Evolutionary conservation across 2,888 invertebrate genomes (phyloP).

Genomic region (Catocala sponsa): DNA sequence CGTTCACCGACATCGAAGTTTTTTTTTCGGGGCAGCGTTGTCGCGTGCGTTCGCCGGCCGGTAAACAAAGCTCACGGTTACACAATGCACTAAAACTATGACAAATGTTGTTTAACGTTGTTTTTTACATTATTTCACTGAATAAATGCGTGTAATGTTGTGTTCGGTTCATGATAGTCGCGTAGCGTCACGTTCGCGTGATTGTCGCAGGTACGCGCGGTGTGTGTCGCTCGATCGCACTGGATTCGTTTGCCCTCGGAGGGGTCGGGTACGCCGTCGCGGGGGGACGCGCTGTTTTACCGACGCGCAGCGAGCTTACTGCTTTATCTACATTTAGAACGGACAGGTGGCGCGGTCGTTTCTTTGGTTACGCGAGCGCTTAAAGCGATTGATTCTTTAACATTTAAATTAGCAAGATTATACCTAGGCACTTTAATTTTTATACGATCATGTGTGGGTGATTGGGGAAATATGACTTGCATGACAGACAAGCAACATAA

Average conservation of each 20-base stretch:
- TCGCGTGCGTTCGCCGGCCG: constrained; percentile 91
- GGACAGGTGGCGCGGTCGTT: constrained; percentile 76
- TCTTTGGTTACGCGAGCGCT: constrained; percentile 42
- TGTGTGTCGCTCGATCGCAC: constrained; percentile 85
- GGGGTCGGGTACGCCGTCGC: constrained; percentile 60
- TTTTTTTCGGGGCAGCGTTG: constrained; percentile 78
- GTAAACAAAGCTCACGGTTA: constrained; percentile 85
- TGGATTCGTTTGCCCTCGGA: constrained; percentile 71
- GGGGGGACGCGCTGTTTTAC: constrained; percentile 64
- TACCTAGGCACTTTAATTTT: background rate
- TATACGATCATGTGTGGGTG: background rate
- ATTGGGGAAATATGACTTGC: too few relatives aligned
- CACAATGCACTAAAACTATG: constrained; percentile 87
- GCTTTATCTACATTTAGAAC: constrained; percentile 62
- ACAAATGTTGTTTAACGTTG: constrained; percentile 88
- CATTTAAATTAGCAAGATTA: background rate
- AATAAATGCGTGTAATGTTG: constrained; percentile 77
- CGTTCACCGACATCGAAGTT: constrained; percentile 82
- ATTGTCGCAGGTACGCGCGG: constrained; percentile 72
- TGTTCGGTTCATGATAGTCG: constrained; percentile 77
- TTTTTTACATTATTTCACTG: constrained; percentile 85
- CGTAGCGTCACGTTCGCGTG: constrained; percentile 74
- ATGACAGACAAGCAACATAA: too few relatives aligned
- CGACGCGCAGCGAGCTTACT: constrained; percentile 54
- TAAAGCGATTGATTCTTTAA: constrained; percentile 36